phyloP scores from a whole-genome alignment of 2,797 vertebrate genomes.

The Anabacerthia variegaticeps region DNA sequence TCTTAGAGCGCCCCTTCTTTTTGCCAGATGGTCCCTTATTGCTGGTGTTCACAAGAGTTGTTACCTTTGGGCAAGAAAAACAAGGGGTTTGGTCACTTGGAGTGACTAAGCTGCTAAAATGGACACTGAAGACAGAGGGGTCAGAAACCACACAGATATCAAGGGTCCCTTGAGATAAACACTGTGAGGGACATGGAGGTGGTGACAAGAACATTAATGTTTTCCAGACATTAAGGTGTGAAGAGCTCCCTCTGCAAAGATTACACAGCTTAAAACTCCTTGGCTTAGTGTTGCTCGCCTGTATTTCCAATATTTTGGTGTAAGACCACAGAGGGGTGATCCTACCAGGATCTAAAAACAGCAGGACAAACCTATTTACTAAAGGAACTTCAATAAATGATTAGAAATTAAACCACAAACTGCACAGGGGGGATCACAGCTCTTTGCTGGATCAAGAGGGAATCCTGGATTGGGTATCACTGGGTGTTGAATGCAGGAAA shows the following conservation, averaged over 20 bases:
- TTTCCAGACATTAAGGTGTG: background rate
- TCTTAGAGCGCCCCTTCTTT: slow-evolving; percentile 99
- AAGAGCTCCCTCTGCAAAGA: background rate
- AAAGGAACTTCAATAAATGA: background rate
- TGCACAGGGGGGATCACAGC: background rate
- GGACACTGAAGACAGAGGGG: background rate
- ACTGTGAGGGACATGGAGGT: background rate
- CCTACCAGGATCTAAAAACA: background rate
- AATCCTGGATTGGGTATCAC: background rate
- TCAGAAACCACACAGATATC: background rate
- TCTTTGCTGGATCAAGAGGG: background rate
- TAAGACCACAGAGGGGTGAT: background rate
- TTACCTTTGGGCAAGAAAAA: slow-evolving; percentile 83
- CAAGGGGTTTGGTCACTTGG: background rate
- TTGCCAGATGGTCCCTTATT: slow-evolving; percentile 97
- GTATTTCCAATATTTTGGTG: background rate
- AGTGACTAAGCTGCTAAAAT: background rate
- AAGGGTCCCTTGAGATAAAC: background rate
- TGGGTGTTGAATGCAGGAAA: background rate
- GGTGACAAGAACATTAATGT: background rate
- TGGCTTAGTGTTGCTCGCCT: background rate
- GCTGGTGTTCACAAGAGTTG: slow-evolving; percentile 97
- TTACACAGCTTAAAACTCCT: background rate
- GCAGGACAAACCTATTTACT: background rate
- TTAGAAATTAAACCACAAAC: background rate